Evolutionary conservation across 1,140 invertebrate genomes (phyloP), one percentile per base, ranked within the genome.

Genomic region (Teleogryllus occipitalis): DNA sequence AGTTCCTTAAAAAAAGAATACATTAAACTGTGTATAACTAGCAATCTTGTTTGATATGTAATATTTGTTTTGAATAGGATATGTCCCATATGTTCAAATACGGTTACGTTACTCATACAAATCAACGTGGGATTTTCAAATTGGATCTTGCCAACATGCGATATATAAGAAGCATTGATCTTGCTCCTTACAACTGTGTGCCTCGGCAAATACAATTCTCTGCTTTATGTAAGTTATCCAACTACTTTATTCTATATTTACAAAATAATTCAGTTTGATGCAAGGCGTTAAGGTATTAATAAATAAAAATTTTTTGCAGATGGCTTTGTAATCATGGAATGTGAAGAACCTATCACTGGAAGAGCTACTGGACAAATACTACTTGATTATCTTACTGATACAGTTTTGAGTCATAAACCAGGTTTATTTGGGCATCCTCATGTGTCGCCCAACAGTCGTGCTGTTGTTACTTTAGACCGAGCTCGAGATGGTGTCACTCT

Each of bases 361-460:
- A 86, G 88, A 73, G 85, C 89, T 8, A 91, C 90, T 0, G 92
- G 92, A 4, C 93, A 94, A 86, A 84, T 95, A 7, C 85, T 95
- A 8, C 83, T 95, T 77, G 94, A 95, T 86, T 93, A 93, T 83
- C 84, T 95, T 47, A 95, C 94, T 1, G 93, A 95, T 84, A 90
- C 90, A 5, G 91, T 95, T 7, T 85, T 94, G 4, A 87, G 87
- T 39, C 90, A 91, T 76, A 92, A 93, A 83, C 86, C 89, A 0
- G 89, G 88, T 73, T 85, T 94, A 18, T 85, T 89, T 76, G 93
- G 93, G n/a, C 87, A 86, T 75, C 93, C 93, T 0, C 89, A 89
- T 79, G 88, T 94, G 5, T 92, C 93, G 2, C 93, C 93, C 2
- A 92, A 95, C 86, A 92, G 91, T 22, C 87, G 92, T 76, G 89